Percentiles rank a stretch among this genome's conserved stretches.
Evolutionary conservation across 2,797 vertebrate species (phyloP).

Genomic region (Vireo griseus): DNA sequence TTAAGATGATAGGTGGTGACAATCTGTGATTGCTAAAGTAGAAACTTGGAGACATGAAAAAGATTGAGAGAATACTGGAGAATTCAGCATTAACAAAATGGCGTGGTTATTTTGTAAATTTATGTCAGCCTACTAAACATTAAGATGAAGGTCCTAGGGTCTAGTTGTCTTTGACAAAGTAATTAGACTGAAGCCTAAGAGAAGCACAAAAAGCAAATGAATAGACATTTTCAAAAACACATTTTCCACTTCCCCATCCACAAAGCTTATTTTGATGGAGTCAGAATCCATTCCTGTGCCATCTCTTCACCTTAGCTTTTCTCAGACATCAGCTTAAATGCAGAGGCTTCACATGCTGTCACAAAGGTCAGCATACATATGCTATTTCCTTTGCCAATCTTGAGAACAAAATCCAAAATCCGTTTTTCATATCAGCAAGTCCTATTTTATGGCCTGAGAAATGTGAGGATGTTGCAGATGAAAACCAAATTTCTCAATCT

Average conservation of each 20-base stretch:
- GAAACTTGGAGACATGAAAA: neutral
- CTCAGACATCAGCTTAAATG: neutral
- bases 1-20: neutral
- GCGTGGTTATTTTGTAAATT: neutral
- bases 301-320: neutral
- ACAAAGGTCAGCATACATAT: neutral
- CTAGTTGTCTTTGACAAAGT: neutral
- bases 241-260: neutral
- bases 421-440: neutral
- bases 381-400: neutral
- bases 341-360: neutral
- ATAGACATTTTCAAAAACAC: neutral
- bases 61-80: neutral
- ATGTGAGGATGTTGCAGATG: neutral
- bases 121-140: neutral
- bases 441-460: neutral
- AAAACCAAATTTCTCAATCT: neutral
- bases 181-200: neutral
- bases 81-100: neutral
- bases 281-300: neutral
- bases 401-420: conserved; percentile 7
- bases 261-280: neutral
- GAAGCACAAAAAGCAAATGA: neutral
- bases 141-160: neutral
- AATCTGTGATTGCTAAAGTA: neutral